Evolutionary conservation across 1,140 invertebrate species (phyloP), one percentile per base, ranked within the genome.

Genomic region (Pollicipes pollicipes): DNA sequence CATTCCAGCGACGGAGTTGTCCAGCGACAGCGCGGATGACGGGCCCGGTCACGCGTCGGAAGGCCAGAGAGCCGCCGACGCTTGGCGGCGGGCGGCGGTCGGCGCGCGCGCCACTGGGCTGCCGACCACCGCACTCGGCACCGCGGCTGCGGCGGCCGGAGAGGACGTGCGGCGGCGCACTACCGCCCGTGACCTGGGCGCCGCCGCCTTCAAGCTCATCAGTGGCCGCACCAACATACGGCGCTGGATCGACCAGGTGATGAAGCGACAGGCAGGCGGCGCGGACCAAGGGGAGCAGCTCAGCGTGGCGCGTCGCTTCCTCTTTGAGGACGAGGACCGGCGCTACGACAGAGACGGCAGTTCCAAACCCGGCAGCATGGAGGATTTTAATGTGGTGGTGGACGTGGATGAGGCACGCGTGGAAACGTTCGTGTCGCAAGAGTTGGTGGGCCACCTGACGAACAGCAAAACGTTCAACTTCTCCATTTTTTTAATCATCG

Each of bases 321-420:
- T 30, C 21, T 69, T 69, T 16, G 70, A 32, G 28, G 27, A 45
- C 27, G 30, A 68, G 1, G 45, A 58, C 45, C 45, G 45, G 6
- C 45, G 45, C 45, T 58, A 58, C 45, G 45, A 58, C 45, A 21
- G 45, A 10, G 45, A 21, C 10, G 45, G 45, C 45, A 21, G 13
- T 21, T 58, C 45, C 10, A 21, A 58, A 3, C 2, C 17, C 45
- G 17, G 45, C 17, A 58, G 2, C 10, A 21, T 58, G 45, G 73
- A 75, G 45, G 72, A 72, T 58, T 75, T 73, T 58, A 72, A 69
- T 28, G 70, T 71, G 30, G 70, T 75, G 27, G 73, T 75, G 0
- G 74, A 75, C 67, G 67, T 75, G 27, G 74, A 75, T 66, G 31
- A 58, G 30, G 73, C 70, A 45, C 73, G 74, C 28, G 74, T 73